phyloP scores from a whole-genome alignment of 2,888 invertebrate genomes.

The Melinaea marsaeus region DNA sequence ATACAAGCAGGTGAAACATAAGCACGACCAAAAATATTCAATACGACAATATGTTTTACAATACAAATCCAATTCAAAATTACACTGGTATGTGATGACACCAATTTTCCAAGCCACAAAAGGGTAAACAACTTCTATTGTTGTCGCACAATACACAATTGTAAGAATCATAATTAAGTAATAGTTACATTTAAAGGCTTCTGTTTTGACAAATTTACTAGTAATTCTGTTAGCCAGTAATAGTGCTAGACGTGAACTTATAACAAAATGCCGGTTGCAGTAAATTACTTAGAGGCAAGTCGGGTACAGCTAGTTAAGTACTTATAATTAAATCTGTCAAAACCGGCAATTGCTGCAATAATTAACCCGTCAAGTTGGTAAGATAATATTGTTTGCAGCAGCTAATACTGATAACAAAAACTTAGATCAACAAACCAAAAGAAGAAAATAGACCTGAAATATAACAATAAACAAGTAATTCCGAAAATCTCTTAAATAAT shows the following conservation, averaged over 20 bases:
- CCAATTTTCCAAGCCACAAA: slow-evolving; percentile 29
- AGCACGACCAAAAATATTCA: slow-evolving; percentile 12
- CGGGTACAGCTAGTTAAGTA: slow-evolving; percentile 11
- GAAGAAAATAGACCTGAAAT: neutral
- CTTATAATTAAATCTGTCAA: slow-evolving; percentile 27
- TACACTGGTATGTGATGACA: slow-evolving; percentile 34
- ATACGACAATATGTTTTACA: slow-evolving; percentile 10
- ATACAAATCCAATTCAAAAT: slow-evolving; percentile 29
- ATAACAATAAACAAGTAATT: neutral
- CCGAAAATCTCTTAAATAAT: slow-evolving; percentile 1
- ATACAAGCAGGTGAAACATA: neutral
- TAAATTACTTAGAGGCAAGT: slow-evolving; percentile 7
- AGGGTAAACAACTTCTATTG: slow-evolving; percentile 22
- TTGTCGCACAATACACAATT: slow-evolving; percentile 17
- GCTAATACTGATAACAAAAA: slow-evolving; percentile 18
- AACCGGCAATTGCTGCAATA: slow-evolving; percentile 24
- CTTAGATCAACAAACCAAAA: slow-evolving; percentile 1
- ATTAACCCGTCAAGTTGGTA: slow-evolving; percentile 23
- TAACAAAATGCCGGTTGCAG: slow-evolving; percentile 9
- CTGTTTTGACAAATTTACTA: neutral
- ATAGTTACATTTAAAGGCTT: neutral
- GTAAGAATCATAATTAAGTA: slow-evolving; percentile 14
- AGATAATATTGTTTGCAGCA: slow-evolving; percentile 17
- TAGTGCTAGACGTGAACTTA: neutral
- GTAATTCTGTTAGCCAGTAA: neutral